A percentile compares a stretch with the other conserved stretches of the same genome.
phyloP scores from a whole-genome alignment of 1,140 invertebrate genomes.

The Megalopta genalis region DNA sequence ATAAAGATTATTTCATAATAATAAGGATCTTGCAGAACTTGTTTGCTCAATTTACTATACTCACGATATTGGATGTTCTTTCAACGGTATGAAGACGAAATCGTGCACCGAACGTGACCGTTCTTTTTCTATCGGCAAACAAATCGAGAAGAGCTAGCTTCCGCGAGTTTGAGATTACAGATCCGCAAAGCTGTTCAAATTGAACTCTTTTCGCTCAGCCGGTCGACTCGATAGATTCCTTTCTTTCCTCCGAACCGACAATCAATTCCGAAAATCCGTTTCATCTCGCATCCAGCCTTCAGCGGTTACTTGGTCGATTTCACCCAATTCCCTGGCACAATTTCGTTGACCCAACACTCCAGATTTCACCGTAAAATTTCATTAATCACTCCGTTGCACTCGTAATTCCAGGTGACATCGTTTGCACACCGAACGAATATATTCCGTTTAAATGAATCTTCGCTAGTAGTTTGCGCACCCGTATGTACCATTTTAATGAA shows the following conservation, averaged over 20 bases:
- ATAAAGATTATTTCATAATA: no score
- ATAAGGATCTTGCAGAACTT: no score
- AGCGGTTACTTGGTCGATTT: neutral
- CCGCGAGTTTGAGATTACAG: neutral
- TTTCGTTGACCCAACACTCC: neutral
- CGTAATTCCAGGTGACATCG: neutral
- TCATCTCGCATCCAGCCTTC: neutral
- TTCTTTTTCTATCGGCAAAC: neutral
- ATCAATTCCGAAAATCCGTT: constrained; percentile 11
- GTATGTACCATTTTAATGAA: no score
- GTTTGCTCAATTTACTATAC: neutral
- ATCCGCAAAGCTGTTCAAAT: constrained; percentile 7
- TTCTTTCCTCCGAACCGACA: constrained; percentile 4
- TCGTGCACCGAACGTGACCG: neutral
- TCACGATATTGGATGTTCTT: no score
- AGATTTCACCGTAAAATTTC: neutral
- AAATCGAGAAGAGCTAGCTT: neutral
- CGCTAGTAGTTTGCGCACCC: no score
- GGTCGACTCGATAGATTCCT: neutral
- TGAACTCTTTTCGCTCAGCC: neutral
- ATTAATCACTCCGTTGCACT: neutral
- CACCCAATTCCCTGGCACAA: neutral
- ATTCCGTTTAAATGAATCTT: neutral
- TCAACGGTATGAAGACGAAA: neutral
- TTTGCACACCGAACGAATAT: neutral